Conservation (phyloP, 2,888 invertebrate genomes). For the Phania funesta region DNA sequence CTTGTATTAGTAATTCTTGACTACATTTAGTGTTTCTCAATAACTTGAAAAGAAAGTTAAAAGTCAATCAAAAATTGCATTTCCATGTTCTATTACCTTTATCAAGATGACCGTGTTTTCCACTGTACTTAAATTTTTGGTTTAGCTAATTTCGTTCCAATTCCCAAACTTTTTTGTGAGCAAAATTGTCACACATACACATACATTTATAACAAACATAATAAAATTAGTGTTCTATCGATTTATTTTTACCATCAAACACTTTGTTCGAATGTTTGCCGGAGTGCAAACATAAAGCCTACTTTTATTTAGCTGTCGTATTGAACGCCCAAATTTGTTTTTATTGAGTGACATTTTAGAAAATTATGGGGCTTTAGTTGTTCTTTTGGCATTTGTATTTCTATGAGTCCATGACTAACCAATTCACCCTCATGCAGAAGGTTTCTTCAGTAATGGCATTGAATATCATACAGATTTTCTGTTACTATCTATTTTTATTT, state of each 20-base stretch:
- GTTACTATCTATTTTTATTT: constrained; percentile 4
- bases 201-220: background rate
- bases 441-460: constrained; percentile 54
- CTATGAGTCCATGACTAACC: constrained; percentile 32
- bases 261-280: background rate
- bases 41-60: constrained; percentile 15
- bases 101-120: constrained; percentile 38
- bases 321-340: constrained; percentile 45
- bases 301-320: constrained; percentile 28
- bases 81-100: background rate
- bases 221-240: constrained; percentile 11
- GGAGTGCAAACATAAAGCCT: constrained; percentile 4
- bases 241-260: constrained; percentile 23
- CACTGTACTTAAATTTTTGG: no score
- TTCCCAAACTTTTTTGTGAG: constrained; percentile 17
- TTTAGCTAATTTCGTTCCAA: background rate
- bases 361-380: constrained; percentile 37
- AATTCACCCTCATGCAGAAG: constrained; percentile 42
- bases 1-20: background rate
- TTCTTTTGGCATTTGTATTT: background rate
- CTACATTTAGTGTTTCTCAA: background rate
- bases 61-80: constrained; percentile 33
- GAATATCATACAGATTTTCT: constrained; percentile 50
- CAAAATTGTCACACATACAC: background rate
- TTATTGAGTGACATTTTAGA: constrained; percentile 44